These are phyloP conservation scores for Oreochromis niloticus DNA, from an alignment of 2,113 vertebrate genomes.

Conservation along the genomic window DNA sequence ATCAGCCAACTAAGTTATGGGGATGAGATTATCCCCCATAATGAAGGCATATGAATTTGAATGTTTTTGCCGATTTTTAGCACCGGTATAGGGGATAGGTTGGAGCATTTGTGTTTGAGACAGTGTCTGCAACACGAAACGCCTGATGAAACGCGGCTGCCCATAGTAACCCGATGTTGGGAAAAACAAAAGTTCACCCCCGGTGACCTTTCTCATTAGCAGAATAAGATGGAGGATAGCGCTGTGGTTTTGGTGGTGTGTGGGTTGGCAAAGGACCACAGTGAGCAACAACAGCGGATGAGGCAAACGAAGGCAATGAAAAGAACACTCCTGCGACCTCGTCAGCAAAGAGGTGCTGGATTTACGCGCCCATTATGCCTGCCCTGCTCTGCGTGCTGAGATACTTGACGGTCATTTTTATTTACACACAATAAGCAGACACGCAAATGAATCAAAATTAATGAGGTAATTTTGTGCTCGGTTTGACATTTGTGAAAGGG, in stretches of 20 bases:
- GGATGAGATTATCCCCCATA: conserved; percentile 31
- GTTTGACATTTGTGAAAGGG: not conserved
- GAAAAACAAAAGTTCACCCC: conserved; percentile 49
- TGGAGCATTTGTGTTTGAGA: not conserved
- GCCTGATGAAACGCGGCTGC: not conserved
- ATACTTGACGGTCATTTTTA: not conserved
- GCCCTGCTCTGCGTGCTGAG: not conserved
- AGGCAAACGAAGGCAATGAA: not conserved
- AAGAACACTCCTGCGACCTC: not conserved
- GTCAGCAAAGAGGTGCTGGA: not conserved
- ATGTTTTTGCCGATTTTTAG: not conserved
- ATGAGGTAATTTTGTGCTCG: not conserved
- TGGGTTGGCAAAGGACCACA: conserved; percentile 8
- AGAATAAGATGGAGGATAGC: conserved; percentile 19
- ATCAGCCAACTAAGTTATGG: conserved; percentile 43
- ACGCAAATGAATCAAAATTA: not conserved
- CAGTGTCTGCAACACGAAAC: not conserved
- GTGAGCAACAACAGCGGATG: not conserved
- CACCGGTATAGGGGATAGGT: not conserved
- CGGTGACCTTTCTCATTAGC: conserved; percentile 62
- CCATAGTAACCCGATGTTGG: conserved; percentile 26
- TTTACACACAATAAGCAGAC: not conserved
- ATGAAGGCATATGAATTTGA: conserved; percentile 25
- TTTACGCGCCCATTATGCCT: conserved; percentile 11
- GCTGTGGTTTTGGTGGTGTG: not conserved